Base-by-base conservation (phyloP, 2,113 vertebrate species). In the Myrmophylax atrothorax region DNA sequence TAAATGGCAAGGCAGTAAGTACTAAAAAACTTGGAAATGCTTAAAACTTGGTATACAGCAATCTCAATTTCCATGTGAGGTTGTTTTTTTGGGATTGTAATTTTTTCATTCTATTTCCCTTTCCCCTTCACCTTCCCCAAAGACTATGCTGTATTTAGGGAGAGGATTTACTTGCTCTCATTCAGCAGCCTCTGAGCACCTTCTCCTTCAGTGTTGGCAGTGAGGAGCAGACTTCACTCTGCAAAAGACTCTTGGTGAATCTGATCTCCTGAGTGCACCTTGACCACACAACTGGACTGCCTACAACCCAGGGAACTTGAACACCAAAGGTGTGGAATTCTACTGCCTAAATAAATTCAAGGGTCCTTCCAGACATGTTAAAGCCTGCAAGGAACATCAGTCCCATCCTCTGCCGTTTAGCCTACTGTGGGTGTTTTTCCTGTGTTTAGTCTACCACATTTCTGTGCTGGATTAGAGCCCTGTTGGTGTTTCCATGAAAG, bases 341-440 rank as follows among this genome's bases (percentile, higher is more conserved):
- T 19, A 8, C 14, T 10, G 2, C 13, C 18, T 35, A 18, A 33
- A 55, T 37, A 46, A 92, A 70, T 50, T 24, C 31, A n/a, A 12
- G 47, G 6, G 38, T 55, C 26, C 46, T 70, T 86, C 46, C 28
- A 17, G 46, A 37, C 20, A 24, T 1, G 0, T 14, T 37, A 55
- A 59, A 72, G 25, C 3, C n/a, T 59, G 22, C 0, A 1, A 74
- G 47, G 20, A 74, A 20, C 28, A 22, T 12, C 6, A 1, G 4
- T 26, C 9, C 1, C 4, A 38, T 46, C 18, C 26, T 91, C 46
- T 80, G 42, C 24, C 18, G 10, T 85, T 73, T 47, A 68, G n/a
- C 35, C 37, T 18, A 42, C 18, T 2, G 1, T 15, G 18, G 40
- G 6, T 8, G 3, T 8, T 53, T 70, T 84, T n/a, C 64, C 52